Evolutionary conservation across 2,113 vertebrate species (phyloP), one percentile per base, ranked within the genome.

Genomic region (Catharus minimus): DNA sequence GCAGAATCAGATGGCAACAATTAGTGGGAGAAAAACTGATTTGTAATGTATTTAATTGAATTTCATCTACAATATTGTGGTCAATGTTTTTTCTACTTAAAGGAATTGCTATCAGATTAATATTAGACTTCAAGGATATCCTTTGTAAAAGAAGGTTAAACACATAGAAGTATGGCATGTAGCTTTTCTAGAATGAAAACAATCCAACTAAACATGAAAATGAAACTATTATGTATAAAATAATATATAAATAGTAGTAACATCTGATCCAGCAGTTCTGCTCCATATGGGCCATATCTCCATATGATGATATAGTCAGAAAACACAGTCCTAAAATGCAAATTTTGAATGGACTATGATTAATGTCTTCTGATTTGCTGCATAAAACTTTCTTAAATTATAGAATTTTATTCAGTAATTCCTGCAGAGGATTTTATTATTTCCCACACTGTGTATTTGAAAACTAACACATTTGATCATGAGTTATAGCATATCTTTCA

Each of bases 391-490:
- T 56, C 5, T 4, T 67, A 67, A 60, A 32, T 33, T 7, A 78
- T 33, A 47, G 67, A 60, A 72, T 81, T 77, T 73, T 77, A 86
- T n/a, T 71, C 32, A 71, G 20, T 67, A 81, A 72, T 56, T 86
- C 32, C 60, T 74, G n/a, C 1, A 10, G 47, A 86, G 56, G 62
- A 64, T 49, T 13, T 47, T 85, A 62, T 56, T 86, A 49, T 83
- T 89, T 83, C 72, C 44, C 3, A 6, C 47, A 12, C 22, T 65
- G 13, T 27, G 13, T 44, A 78, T 83, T 53, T 71, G 44, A 88
- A 80, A 92, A 57, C 32, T 27, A 80, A 68, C 13, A 46, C 32
- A 27, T 74, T 64, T 78, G 28, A 66, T 83, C 83, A 86, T 86
- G 49, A 93, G 55, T 84, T 89, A 60, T 2, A 82, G 6, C 7